Percentiles rank a stretch among this genome's conserved stretches.
These are phyloP conservation scores for Brachyopa scutellaris DNA, from an alignment of 2,888 invertebrate genomes.

Conservation along the genomic window DNA sequence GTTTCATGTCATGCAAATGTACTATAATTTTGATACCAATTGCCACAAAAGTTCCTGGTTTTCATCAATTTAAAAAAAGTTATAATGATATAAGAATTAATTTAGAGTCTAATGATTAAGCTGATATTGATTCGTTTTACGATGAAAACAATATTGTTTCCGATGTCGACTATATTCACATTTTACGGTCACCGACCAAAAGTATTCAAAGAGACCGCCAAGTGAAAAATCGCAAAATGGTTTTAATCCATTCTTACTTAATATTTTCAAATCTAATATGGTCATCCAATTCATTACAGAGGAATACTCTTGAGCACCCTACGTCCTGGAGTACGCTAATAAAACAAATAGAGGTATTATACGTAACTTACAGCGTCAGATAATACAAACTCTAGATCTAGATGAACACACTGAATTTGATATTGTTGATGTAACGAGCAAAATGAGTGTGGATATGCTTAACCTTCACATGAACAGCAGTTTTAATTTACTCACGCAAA, in stretches of 20 bases:
- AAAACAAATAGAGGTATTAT: conserved; percentile 76
- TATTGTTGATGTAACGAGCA: conserved; percentile 74
- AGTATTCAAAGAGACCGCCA: conserved; percentile 69
- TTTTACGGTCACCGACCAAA: conserved; percentile 68
- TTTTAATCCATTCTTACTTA: conserved; percentile 79
- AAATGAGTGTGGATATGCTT: conserved; percentile 76
- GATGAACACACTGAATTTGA: conserved; percentile 78
- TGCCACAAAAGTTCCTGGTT: background rate
- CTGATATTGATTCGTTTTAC: conserved; percentile 12
- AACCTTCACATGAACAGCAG: too few species aligned
- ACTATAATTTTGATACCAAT: background rate
- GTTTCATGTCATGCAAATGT: background rate
- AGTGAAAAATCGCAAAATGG: conserved; percentile 79
- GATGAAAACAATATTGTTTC: conserved; percentile 17
- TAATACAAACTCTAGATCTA: conserved; percentile 74
- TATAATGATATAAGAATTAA: conserved; percentile 1
- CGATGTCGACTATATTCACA: conserved; percentile 73
- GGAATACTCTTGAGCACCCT: background rate
- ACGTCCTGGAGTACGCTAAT: conserved; percentile 80
- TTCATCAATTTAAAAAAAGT: background rate
- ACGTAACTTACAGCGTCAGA: conserved; percentile 75
- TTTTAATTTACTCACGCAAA: background rate
- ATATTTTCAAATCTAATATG: conserved; percentile 77
- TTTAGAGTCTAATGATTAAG: conserved; percentile 13
- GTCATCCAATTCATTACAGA: conserved; percentile 77